Base-by-base conservation (phyloP, 2,888 invertebrate species). In the Arge pagana region DNA sequence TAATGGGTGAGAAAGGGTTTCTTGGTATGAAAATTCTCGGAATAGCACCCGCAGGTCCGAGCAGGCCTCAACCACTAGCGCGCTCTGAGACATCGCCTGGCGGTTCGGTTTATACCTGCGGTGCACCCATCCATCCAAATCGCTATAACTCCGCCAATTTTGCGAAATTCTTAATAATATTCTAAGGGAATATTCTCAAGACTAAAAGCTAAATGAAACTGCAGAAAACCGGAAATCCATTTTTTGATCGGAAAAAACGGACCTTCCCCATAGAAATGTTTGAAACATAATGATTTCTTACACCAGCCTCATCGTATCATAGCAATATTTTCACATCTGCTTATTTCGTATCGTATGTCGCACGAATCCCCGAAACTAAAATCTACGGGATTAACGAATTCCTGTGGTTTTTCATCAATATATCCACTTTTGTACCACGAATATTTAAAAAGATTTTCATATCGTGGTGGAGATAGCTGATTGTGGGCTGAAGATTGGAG, bases 141-240 rank as follows among this genome's bases (percentile, higher is more conserved):
- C 39, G 5, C 39, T 39, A 39, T 39, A 39, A 39, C 39, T 39
- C 39, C 23, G 39, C 23, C 39, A 39, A 39, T 39, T 39, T 39
- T 39, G 39, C 39, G 39, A 39, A 39, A 11, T 39, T 21, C 11
- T 21, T n/a, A 19, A 39, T 39, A 39, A 39, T 39, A 39, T 39
- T 39, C 23, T 10, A 5, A 39, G 39, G 39, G 23, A 39, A 23
- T 39, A 39, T 39, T 23, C 23, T 39, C 39, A 39, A 39, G 39
- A 39, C 39, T 39, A 39, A 11, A 39, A 39, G n/a, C 39, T 39
- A n/a, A n/a, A 39, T 39, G 13, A 19, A 39, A 39, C 19, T 39
- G 39, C 21, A 39, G 6, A 39, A 39, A 19, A 39, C 39, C 21
- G 23, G n/a, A 39, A 39, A 39, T 39, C 21, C 6, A 39, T 19